phyloP scores from a whole-genome alignment of 2,113 vertebrate species.

The Chunga burmeisteri region DNA sequence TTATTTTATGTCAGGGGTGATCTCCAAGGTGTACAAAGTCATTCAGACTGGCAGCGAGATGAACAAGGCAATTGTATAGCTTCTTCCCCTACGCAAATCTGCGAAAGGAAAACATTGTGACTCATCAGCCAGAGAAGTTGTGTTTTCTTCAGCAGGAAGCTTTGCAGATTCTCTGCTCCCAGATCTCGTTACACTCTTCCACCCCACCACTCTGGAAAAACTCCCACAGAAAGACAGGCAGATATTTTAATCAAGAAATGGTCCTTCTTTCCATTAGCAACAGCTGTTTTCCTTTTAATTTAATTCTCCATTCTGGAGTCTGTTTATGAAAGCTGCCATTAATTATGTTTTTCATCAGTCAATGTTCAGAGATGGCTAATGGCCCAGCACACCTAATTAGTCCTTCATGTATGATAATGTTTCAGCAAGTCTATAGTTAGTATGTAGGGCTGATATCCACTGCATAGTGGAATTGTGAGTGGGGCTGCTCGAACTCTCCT shows the following conservation, averaged over 20 bases:
- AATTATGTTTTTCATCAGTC: slow-evolving; percentile 70
- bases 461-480: neutral
- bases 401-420: slow-evolving; percentile 67
- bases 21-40: neutral
- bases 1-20: slow-evolving; percentile 1
- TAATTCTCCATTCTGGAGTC: slow-evolving; percentile 57
- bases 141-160: slow-evolving; percentile 44
- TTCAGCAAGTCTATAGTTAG: slow-evolving; percentile 48
- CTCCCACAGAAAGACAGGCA: slow-evolving; percentile 53
- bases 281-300: slow-evolving; percentile 67
- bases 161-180: slow-evolving; percentile 54
- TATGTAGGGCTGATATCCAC: neutral
- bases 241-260: slow-evolving; percentile 65
- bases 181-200: slow-evolving; percentile 41
- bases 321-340: slow-evolving; percentile 68
- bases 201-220: slow-evolving; percentile 41
- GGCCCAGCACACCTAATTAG: slow-evolving; percentile 69
- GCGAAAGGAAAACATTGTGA: slow-evolving; percentile 31
- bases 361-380: slow-evolving; percentile 63
- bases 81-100: neutral
- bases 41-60: slow-evolving; percentile 5
- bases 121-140: slow-evolving; percentile 10
- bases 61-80: slow-evolving; percentile 13
- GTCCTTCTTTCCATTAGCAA: slow-evolving; percentile 64
- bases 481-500: neutral